phyloP scores from a whole-genome alignment of 2,888 invertebrate genomes.

The Terebella lapidaria region DNA sequence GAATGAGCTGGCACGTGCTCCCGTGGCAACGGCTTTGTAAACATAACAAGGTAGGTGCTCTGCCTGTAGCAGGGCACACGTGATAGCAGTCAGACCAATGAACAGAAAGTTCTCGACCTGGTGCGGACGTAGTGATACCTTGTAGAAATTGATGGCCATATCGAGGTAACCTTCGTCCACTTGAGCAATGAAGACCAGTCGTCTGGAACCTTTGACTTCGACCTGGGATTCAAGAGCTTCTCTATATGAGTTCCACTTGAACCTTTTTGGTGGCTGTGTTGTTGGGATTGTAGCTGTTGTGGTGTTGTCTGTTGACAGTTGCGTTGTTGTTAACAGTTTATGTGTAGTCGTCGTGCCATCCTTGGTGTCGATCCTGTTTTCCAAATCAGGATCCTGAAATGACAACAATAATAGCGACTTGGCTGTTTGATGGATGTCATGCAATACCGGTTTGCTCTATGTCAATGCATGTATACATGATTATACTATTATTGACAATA shows the following conservation, averaged over 20 bases:
- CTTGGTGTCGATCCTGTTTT: too few species aligned
- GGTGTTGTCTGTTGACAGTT: too few species aligned
- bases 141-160: conserved; percentile 11
- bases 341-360: too few species aligned
- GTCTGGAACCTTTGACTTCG: not conserved
- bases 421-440: too few species aligned
- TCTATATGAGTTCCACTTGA: not conserved
- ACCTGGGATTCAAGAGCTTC: not conserved
- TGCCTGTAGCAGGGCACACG: not conserved
- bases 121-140: conserved; percentile 4
- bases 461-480: too few species aligned
- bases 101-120: conserved; percentile 9
- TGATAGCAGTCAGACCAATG: not conserved
- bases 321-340: too few species aligned
- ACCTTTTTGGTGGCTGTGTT: too few species aligned
- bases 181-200: conserved; percentile 4
- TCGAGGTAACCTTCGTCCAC: conserved; percentile 6
- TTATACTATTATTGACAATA: too few species aligned
- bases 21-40: not conserved
- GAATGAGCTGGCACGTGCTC: conserved; percentile 6
- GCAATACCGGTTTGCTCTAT: too few species aligned
- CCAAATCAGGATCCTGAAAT: too few species aligned
- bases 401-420: too few species aligned
- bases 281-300: too few species aligned
- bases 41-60: conserved; percentile 2